Evolutionary conservation across 2,888 invertebrate genomes (phyloP).

Genomic region (Auanema sp.): DNA sequence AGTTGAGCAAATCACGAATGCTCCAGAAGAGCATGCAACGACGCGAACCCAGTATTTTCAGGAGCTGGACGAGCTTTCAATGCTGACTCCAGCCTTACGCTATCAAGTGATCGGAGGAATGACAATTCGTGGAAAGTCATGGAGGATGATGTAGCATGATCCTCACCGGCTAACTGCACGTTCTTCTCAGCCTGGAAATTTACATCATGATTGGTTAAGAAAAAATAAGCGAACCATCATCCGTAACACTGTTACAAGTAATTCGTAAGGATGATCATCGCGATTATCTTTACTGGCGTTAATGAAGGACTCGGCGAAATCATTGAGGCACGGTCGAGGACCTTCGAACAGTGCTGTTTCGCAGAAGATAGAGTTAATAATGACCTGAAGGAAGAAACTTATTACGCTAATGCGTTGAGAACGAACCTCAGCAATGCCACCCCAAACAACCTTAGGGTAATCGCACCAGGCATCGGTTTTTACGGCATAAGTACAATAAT

Average conservation of each 20-base stretch:
- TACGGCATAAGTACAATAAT: slow-evolving; percentile 22
- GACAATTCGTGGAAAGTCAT: slow-evolving; percentile 13
- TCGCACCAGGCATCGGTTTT: slow-evolving; percentile 24
- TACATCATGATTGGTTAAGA: not conserved
- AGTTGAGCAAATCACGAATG: not conserved
- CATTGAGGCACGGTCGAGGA: slow-evolving; percentile 1
- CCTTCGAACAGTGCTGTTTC: not conserved
- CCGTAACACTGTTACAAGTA: not conserved
- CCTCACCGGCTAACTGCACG: not conserved
- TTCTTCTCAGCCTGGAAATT: not conserved
- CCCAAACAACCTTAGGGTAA: slow-evolving; percentile 24
- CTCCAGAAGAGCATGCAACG: slow-evolving; percentile 5
- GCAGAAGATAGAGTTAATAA: not conserved
- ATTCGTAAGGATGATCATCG: not conserved
- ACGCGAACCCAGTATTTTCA: slow-evolving; percentile 3
- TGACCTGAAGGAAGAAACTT: slow-evolving; percentile 1
- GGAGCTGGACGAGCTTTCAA: slow-evolving; percentile 6
- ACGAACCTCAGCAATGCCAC: slow-evolving; percentile 4
- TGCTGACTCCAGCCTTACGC: slow-evolving; percentile 5
- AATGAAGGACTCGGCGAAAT: slow-evolving; percentile 5
- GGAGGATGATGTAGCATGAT: not conserved
- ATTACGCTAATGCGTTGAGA: slow-evolving; percentile 1
- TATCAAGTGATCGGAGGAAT: slow-evolving; percentile 4
- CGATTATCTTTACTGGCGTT: slow-evolving; percentile 6
- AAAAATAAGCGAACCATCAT: not conserved